A percentile compares a stretch with the other conserved stretches of the same genome.
Conservation (phyloP, 2,888 invertebrate genomes). For the Limnephilus rhombicus region DNA sequence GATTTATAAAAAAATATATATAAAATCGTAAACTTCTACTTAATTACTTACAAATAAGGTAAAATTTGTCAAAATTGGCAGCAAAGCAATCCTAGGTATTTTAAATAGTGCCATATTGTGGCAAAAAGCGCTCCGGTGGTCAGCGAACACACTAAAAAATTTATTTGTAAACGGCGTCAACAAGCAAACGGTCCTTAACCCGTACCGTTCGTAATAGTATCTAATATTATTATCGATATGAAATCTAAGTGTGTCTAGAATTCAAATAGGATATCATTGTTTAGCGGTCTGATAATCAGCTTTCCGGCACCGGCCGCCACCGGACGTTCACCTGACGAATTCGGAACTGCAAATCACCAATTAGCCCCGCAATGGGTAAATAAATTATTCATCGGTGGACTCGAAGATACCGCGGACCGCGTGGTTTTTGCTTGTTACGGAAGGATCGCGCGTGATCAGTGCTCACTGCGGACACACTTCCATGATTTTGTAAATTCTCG, state of each 20-base stretch:
- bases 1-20: too few relatives aligned
- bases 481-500: not conserved
- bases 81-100: too few relatives aligned
- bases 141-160: too few relatives aligned
- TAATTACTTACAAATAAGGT: too few relatives aligned
- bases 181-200: too few relatives aligned
- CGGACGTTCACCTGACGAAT: slow-evolving; percentile 38
- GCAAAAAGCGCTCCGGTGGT: too few relatives aligned
- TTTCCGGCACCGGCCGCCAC: not conserved
- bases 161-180: not conserved
- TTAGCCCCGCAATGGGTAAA: slow-evolving; percentile 30
- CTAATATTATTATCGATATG: not conserved
- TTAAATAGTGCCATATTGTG: too few relatives aligned
- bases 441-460: slow-evolving; percentile 6
- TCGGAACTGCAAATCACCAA: slow-evolving; percentile 20
- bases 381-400: slow-evolving; percentile 19
- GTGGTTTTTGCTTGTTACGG: not conserved
- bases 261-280: not conserved
- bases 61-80: too few relatives aligned
- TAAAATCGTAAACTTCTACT: too few relatives aligned
- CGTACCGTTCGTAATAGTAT: too few relatives aligned
- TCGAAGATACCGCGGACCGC: not conserved
- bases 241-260: not conserved
- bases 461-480: slow-evolving; percentile 15
- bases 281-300: slow-evolving; percentile 13